phyloP scores from a whole-genome alignment of 2,113 vertebrate species.

The Fulica atra region DNA sequence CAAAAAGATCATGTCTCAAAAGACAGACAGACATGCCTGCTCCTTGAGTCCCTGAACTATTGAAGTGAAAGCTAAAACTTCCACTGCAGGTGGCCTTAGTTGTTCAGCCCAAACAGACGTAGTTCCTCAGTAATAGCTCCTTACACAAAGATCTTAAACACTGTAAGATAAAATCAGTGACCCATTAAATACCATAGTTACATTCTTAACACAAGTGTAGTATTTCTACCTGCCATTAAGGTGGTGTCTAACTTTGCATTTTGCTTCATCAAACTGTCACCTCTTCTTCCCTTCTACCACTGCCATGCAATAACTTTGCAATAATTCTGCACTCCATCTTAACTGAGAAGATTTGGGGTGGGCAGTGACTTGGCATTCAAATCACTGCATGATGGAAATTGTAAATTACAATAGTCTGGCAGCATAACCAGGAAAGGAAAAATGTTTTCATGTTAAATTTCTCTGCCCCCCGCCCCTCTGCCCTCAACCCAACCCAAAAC shows the following conservation, averaged over 20 bases:
- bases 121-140: neutral
- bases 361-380: neutral
- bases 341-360: neutral
- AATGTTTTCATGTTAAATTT: neutral
- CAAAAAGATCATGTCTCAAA: neutral
- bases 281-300: neutral
- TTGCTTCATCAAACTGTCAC: neutral
- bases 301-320: neutral
- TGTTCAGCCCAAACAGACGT: neutral
- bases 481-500: neutral
- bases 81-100: neutral
- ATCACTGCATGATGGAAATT: neutral
- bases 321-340: neutral
- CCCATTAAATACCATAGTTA: neutral
- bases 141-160: neutral
- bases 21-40: neutral
- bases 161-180: neutral
- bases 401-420: neutral
- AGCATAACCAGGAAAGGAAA: neutral
- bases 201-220: neutral
- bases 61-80: neutral
- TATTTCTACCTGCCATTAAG: neutral
- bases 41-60: neutral
- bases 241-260: neutral
- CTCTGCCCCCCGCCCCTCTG: neutral